Conservation (phyloP, 2,797 vertebrate genomes). For the Danio tinwini region DNA sequence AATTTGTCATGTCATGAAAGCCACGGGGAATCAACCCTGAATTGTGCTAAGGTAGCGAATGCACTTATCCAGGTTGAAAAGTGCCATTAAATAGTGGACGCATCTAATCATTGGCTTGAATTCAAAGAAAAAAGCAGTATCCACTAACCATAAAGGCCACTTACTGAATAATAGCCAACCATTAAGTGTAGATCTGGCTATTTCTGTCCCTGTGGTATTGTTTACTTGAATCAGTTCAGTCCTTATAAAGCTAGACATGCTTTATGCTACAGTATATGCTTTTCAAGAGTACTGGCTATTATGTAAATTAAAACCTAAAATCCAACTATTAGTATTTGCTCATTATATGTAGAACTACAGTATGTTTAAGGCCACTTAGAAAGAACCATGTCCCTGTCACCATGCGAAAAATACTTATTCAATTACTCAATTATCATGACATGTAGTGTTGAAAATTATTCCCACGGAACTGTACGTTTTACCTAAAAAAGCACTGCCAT, state of each 20-base stretch:
- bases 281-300: background rate
- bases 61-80: slow-evolving; percentile 19
- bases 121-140: slow-evolving; percentile 37
- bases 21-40: slow-evolving; percentile 13
- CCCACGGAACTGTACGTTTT: background rate
- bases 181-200: slow-evolving; percentile 30
- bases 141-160: slow-evolving; percentile 41
- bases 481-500: background rate
- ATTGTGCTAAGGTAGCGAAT: slow-evolving; percentile 22
- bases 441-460: background rate
- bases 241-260: background rate
- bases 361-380: no score
- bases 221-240: background rate
- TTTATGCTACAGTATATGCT: background rate
- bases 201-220: background rate
- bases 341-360: background rate
- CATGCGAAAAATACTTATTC: background rate
- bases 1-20: slow-evolving; percentile 35
- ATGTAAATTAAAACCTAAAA: background rate
- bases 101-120: slow-evolving; percentile 53
- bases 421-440: background rate
- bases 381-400: background rate
- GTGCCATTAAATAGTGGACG: slow-evolving; percentile 28
- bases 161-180: slow-evolving; percentile 41
- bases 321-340: background rate